Conservation (phyloP, 1,140 invertebrate genomes). For the Periplaneta americana region DNA sequence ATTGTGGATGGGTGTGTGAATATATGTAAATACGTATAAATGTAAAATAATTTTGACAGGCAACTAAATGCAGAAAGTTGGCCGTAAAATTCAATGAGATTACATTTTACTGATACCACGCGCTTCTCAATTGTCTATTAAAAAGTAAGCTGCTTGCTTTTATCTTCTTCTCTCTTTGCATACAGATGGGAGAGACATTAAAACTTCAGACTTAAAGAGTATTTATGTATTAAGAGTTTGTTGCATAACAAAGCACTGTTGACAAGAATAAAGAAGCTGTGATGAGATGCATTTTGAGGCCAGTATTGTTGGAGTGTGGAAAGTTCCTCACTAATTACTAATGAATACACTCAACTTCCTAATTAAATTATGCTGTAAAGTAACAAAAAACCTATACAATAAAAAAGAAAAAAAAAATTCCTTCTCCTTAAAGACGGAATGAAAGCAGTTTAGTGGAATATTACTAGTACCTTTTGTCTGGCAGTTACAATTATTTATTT, state of each 20-base stretch:
- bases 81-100: not conserved
- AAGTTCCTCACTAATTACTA: not conserved
- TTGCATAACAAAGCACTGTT: not conserved
- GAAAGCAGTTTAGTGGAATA: not conserved
- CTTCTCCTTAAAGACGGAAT: not conserved
- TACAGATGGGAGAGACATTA: not conserved
- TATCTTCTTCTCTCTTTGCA: too few relatives aligned
- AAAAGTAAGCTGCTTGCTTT: not conserved
- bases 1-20: not conserved
- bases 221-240: not conserved
- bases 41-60: too few relatives aligned
- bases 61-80: not conserved
- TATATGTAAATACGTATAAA: too few relatives aligned
- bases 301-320: not conserved
- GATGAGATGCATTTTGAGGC: not conserved
- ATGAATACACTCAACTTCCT: not conserved
- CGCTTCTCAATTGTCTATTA: not conserved
- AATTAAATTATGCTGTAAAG: not conserved
- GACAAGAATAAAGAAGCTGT: not conserved
- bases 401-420: not conserved
- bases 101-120: not conserved
- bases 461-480: not conserved
- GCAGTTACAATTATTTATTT: not conserved
- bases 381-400: not conserved
- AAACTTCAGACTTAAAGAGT: not conserved